Evolutionary conservation across 53 echinoderm and acorn worm species (phyloP).

Genomic region (Mesocentrotus franciscanus): DNA sequence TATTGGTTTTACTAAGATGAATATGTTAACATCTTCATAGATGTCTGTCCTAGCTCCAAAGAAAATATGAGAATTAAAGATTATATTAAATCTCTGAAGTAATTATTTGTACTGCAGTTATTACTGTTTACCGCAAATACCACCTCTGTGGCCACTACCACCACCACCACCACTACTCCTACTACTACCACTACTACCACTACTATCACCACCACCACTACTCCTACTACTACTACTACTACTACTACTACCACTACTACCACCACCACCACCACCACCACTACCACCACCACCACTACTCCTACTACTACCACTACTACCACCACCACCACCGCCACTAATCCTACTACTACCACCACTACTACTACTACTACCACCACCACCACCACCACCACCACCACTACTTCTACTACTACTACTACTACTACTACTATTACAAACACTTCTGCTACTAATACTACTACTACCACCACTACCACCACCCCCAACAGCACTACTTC

Average conservation of each 20-base stretch:
- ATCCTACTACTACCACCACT: not conserved
- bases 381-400: not conserved
- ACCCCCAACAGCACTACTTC: not conserved
- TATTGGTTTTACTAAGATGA: not conserved
- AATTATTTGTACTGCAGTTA: too few relatives aligned
- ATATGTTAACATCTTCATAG: slow-evolving; percentile 1
- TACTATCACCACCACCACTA: not conserved
- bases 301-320: not conserved
- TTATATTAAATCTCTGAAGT: too few relatives aligned
- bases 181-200: not conserved
- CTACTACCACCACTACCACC: slow-evolving; percentile 1
- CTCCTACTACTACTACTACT: not conserved
- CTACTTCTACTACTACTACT: not conserved
- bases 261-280: not conserved
- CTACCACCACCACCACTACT: not conserved
- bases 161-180: not conserved
- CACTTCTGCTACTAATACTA: not conserved
- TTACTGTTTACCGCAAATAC: not conserved
- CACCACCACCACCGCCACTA: not conserved
- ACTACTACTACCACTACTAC: not conserved
- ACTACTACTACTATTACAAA: not conserved
- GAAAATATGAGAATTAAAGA: too few relatives aligned
- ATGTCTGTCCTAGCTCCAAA: not conserved
- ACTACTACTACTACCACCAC: not conserved
- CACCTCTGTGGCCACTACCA: too few relatives aligned